Conservation (phyloP, 2,797 vertebrate genomes). For the Garrulus glandarius region DNA sequence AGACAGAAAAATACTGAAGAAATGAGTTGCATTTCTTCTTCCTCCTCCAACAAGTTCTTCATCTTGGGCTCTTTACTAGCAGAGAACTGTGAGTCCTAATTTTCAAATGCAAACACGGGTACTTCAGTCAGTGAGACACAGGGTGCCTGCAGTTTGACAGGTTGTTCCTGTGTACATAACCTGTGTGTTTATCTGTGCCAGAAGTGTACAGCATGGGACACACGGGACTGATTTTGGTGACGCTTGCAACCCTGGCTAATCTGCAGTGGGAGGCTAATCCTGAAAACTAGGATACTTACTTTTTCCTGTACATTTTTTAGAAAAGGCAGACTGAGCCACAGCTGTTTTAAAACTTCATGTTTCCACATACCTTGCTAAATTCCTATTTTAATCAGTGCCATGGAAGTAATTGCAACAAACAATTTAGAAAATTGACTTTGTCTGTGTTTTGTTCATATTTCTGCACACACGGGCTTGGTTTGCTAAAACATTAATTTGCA, state of each 20-base stretch:
- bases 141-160: background rate
- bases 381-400: background rate
- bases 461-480: background rate
- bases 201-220: background rate
- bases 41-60: background rate
- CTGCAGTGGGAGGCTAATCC: background rate
- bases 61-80: background rate
- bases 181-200: background rate
- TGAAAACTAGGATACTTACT: background rate
- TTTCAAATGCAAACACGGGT: background rate
- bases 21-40: background rate
- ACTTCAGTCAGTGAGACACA: background rate
- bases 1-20: background rate
- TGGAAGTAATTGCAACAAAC: background rate
- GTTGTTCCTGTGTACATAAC: background rate
- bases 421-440: background rate
- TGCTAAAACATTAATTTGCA: background rate
- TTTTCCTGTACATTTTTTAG: background rate
- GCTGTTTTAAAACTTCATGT: background rate
- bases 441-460: background rate
- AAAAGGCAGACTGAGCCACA: background rate
- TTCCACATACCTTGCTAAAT: background rate
- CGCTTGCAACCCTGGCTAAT: background rate
- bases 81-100: background rate
- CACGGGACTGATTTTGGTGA: background rate